Percentiles rank a stretch among this genome's conserved stretches.
Evolutionary conservation across 2,113 vertebrate genomes (phyloP).

Genomic region (Aegypius monachus): DNA sequence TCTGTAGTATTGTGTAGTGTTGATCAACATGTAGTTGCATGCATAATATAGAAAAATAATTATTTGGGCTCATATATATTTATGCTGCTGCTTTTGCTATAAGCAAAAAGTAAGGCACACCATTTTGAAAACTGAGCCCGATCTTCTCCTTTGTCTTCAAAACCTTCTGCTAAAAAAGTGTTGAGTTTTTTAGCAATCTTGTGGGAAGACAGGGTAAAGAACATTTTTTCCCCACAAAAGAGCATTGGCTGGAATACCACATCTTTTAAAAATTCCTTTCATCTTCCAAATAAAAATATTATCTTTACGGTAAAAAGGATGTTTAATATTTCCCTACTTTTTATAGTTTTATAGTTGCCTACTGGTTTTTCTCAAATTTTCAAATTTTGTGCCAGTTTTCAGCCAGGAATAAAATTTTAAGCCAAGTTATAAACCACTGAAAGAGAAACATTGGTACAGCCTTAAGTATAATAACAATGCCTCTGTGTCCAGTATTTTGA

Average conservation of each 20-base stretch:
- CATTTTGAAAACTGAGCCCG: not conserved
- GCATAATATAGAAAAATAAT: not conserved
- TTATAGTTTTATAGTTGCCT: constrained; percentile 35
- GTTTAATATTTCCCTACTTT: constrained; percentile 49
- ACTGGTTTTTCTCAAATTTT: constrained; percentile 56
- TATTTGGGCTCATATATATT: not conserved
- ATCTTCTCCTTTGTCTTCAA: not conserved
- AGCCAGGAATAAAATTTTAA: constrained; percentile 25
- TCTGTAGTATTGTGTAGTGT: not conserved
- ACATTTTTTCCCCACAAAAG: not conserved
- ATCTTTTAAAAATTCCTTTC: constrained; percentile 39
- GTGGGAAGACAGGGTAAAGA: constrained; percentile 34
- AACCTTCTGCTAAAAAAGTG: constrained; percentile 10
- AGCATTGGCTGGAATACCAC: not conserved
- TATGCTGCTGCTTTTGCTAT: not conserved
- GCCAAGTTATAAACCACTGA: constrained; percentile 45
- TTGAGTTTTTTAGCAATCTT: constrained; percentile 25
- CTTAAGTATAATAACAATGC: constrained; percentile 24
- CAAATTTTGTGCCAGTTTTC: constrained; percentile 55
- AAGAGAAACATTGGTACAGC: constrained; percentile 43
- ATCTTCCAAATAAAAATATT: constrained; percentile 55
- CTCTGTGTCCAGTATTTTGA: constrained; percentile 32
- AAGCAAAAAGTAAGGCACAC: not conserved
- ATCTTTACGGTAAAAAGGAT: constrained; percentile 35
- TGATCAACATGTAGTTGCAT: not conserved